These are phyloP conservation scores for Tor tambroides DNA, from an alignment of 2,113 vertebrate species.

Conservation along the genomic window DNA sequence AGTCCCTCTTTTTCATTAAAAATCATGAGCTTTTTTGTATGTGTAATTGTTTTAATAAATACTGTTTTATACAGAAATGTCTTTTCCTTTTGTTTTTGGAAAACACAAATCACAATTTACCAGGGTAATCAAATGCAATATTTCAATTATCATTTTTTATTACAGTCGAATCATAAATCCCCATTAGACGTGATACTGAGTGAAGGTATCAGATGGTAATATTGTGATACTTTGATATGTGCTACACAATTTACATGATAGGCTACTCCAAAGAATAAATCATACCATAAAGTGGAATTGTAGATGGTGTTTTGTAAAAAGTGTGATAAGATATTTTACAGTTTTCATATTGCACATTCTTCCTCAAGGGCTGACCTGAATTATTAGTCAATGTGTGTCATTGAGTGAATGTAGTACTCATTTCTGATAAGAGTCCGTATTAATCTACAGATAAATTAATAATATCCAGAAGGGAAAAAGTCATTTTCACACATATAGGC, in stretches of 20 bases:
- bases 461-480: background rate
- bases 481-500: no score
- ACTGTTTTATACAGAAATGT: background rate
- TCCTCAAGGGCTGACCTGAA: background rate
- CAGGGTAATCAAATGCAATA: background rate
- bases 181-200: background rate
- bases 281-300: background rate
- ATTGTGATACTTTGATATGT: background rate
- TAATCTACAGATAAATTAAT: background rate
- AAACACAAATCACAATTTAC: background rate
- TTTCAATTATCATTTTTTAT: background rate
- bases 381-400: background rate
- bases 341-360: background rate
- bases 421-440: background rate
- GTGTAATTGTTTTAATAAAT: slow-evolving; percentile 32
- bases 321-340: background rate
- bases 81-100: background rate
- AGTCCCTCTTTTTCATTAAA: background rate
- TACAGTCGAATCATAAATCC: background rate
- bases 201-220: background rate
- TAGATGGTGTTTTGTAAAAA: background rate
- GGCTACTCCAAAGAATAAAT: no score
- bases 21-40: background rate
- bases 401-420: background rate
- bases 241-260: no score